phyloP scores from a whole-genome alignment of 1,140 invertebrate genomes.

The Lamellibrachia luymesi region DNA sequence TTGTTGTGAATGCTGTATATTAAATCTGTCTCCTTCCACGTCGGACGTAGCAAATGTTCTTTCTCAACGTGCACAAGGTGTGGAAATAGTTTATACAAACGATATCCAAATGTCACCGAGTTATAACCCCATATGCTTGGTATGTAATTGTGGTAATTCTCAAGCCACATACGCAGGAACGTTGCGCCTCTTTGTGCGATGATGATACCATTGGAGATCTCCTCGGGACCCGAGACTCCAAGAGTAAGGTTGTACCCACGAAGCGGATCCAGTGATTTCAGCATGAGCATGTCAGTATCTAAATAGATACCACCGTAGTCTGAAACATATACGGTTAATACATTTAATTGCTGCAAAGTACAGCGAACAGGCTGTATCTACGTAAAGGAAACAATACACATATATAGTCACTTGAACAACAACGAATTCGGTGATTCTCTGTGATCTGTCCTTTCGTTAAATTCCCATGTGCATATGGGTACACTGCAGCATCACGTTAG shows the following conservation, averaged over 20 bases:
- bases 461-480: too few species aligned
- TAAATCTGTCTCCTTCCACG: constrained; percentile 7
- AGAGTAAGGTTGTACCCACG: neutral
- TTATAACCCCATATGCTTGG: neutral
- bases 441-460: too few species aligned
- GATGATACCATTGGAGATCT: constrained; percentile 16
- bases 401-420: too few species aligned
- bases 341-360: neutral
- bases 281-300: constrained; percentile 7
- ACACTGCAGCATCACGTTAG: too few species aligned
- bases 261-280: constrained; percentile 16
- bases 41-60: constrained; percentile 1
- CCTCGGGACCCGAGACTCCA: neutral
- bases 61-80: constrained; percentile 23
- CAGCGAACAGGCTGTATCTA: neutral
- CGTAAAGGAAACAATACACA: too few species aligned
- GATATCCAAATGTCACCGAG: neutral
- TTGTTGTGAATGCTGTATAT: neutral
- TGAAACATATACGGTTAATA: neutral
- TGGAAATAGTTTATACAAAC: neutral
- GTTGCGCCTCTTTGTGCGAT: constrained; percentile 3
- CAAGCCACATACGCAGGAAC: constrained; percentile 17
- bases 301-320: constrained; percentile 20
- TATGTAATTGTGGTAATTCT: constrained; percentile 12
- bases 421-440: too few species aligned